Conservation (phyloP, 2,797 vertebrate genomes). For the Danio aesculapii region DNA sequence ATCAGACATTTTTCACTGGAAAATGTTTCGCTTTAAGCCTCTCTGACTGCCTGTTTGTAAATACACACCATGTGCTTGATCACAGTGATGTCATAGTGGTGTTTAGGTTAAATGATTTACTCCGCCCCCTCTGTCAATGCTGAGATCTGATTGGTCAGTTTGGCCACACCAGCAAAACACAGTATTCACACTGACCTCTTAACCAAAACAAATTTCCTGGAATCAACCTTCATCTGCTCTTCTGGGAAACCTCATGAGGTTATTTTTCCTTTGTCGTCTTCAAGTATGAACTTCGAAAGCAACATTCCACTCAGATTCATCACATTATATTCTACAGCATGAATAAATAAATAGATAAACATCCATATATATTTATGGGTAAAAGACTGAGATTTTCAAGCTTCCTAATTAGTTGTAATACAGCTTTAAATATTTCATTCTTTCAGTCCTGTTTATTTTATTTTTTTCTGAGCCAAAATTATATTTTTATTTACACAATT, state of each 20-base stretch:
- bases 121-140: not conserved
- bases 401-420: too few species aligned
- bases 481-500: too few species aligned
- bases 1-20: not conserved
- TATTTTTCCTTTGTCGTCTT: not conserved
- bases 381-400: too few species aligned
- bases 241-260: not conserved
- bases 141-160: constrained; percentile 16
- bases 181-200: not conserved
- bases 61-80: constrained; percentile 41
- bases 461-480: too few species aligned
- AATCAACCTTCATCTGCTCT: not conserved
- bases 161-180: constrained; percentile 18
- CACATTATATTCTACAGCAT: not conserved
- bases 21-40: not conserved
- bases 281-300: not conserved
- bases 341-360: not conserved
- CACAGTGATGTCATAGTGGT: constrained; percentile 8
- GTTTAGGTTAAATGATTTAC: constrained; percentile 5
- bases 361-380: not conserved
- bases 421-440: too few species aligned
- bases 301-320: not conserved
- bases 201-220: not conserved
- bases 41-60: constrained; percentile 42
- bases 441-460: too few species aligned